Percentiles rank a stretch among this genome's conserved stretches.
phyloP scores from a whole-genome alignment of 2,888 invertebrate genomes.

The Magallana nippona region DNA sequence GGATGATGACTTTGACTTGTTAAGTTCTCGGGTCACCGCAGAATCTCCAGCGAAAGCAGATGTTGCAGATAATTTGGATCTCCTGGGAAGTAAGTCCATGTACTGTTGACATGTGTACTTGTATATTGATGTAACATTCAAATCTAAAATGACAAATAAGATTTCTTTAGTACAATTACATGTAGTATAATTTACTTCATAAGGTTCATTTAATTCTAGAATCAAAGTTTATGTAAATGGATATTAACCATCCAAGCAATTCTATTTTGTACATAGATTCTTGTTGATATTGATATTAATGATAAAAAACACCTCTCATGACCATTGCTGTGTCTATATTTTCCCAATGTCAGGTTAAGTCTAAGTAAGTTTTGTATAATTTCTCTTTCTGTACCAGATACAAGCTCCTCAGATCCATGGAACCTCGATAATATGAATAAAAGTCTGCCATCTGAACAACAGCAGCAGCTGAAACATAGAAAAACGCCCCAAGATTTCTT shows the following conservation, averaged over 20 bases:
- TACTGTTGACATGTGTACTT: not conserved
- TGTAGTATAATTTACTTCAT: too few species aligned
- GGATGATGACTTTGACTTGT: conserved; percentile 77
- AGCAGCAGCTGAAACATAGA: conserved; percentile 58
- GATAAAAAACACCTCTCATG: too few species aligned
- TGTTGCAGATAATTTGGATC: conserved; percentile 70
- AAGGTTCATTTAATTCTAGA: too few species aligned
- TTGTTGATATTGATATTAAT: too few species aligned
- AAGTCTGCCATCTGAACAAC: conserved; percentile 58
- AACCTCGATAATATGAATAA: conserved; percentile 64
- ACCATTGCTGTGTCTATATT: too few species aligned
- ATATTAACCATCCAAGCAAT: too few species aligned
- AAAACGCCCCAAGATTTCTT: conserved; percentile 98
- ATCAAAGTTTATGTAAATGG: too few species aligned
- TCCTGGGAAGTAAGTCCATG: conserved; percentile 63
- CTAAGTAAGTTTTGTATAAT: not conserved
- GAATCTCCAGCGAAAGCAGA: conserved; percentile 66
- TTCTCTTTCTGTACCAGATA: conserved; percentile 31
- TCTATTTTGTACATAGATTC: too few species aligned
- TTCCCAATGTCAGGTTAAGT: too few species aligned
- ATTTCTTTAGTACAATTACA: too few species aligned
- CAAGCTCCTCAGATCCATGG: conserved; percentile 63
- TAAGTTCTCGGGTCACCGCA: conserved; percentile 68
- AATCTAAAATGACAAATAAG: too few species aligned
- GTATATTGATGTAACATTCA: too few species aligned